Evolutionary conservation across 1,140 invertebrate species (phyloP).

Genomic region (Drosophila repletoides): DNA sequence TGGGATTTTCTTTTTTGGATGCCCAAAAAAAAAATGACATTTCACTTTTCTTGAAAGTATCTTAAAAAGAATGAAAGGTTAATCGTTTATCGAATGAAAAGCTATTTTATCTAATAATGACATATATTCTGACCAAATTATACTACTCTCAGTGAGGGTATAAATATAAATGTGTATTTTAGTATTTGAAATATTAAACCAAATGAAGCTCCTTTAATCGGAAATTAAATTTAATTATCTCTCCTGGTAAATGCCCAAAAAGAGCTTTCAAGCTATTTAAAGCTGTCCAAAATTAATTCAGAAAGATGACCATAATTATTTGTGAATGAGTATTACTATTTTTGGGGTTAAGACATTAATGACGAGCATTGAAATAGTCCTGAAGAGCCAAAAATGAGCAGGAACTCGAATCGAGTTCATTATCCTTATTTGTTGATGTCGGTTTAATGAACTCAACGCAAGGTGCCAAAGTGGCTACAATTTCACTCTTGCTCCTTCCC

Average conservation of each 20-base stretch:
- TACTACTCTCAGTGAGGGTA: too few species aligned
- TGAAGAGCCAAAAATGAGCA: constrained; percentile 50
- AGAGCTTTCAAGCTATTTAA: neutral
- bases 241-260: too few species aligned
- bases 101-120: too few species aligned
- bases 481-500: constrained; percentile 11
- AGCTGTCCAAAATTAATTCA: constrained; percentile 26
- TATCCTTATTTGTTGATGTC: constrained; percentile 51
- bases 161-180: too few species aligned
- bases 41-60: constrained; percentile 33
- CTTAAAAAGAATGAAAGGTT: constrained; percentile 32
- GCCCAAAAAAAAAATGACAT: constrained; percentile 36
- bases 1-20: neutral
- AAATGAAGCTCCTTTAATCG: too few species aligned
- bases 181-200: too few species aligned
- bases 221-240: too few species aligned
- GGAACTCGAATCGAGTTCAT: constrained; percentile 52
- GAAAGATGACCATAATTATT: constrained; percentile 37
- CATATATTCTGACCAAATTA: too few species aligned
- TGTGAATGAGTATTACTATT: constrained; percentile 43
- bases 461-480: constrained; percentile 64
- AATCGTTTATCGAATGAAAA: constrained; percentile 13
- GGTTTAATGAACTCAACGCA: constrained; percentile 69
- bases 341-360: constrained; percentile 49
- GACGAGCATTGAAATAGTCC: constrained; percentile 58